A percentile compares a stretch with the other conserved stretches of the same genome.
Conservation (phyloP, 2,113 vertebrate species). For the Thamnophis sirtalis region DNA sequence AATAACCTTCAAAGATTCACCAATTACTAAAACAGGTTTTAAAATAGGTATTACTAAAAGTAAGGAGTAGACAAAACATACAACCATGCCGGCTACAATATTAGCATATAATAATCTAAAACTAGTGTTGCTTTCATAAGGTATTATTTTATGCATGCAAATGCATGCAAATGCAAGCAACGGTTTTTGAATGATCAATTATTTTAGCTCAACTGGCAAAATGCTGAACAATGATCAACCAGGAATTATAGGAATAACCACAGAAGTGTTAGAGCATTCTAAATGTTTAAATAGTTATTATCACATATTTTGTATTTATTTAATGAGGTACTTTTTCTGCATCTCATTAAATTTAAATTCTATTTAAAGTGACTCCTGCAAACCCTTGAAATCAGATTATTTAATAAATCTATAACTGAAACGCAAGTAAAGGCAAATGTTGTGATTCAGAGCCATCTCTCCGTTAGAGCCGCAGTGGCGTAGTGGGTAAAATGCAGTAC, state of each 20-base stretch:
- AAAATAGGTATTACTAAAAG: background rate
- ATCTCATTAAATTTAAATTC: background rate
- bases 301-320: background rate
- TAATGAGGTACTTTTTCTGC: background rate
- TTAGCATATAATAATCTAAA: background rate
- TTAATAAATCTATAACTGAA: background rate
- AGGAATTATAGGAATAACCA: background rate
- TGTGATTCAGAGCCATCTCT: background rate
- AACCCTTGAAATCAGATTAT: background rate
- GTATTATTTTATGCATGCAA: background rate
- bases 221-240: background rate
- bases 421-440: background rate
- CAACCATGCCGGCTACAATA: background rate
- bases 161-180: background rate
- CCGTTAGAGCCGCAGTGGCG: too few species aligned
- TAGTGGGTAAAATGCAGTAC: too few species aligned
- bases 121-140: background rate
- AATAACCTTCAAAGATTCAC: background rate
- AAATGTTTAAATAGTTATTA: background rate
- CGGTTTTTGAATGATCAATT: background rate
- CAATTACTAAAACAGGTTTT: background rate
- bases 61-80: background rate
- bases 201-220: background rate
- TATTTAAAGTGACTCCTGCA: background rate
- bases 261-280: background rate